Percentiles rank a stretch among this genome's conserved stretches.
Evolutionary conservation across 1,140 invertebrate genomes (phyloP).

Genomic region (Ylistrum balloti): DNA sequence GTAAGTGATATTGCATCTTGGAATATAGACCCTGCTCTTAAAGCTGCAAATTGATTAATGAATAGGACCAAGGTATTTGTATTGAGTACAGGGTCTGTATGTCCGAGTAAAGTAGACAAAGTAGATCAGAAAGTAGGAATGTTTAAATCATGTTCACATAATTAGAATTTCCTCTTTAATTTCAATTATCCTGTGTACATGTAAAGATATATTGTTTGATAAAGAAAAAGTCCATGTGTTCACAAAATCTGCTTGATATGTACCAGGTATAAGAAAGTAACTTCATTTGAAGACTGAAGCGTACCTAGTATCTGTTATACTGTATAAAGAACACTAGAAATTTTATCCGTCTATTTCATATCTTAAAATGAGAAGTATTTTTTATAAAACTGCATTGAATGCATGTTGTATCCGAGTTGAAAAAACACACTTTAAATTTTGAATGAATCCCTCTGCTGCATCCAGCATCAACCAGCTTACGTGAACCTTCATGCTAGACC

Average conservation of each 20-base stretch:
- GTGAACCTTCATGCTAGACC: not conserved
- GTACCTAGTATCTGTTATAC: no score
- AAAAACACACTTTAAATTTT: not conserved
- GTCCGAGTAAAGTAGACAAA: not conserved
- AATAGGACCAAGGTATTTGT: not conserved
- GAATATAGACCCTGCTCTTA: not conserved
- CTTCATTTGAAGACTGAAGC: no score
- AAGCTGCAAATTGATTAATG: not conserved
- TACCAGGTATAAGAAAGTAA: no score
- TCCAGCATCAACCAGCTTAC: slow-evolving; percentile 32
- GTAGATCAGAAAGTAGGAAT: not conserved
- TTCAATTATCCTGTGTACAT: no score
- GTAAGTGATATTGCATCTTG: not conserved
- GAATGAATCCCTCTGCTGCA: not conserved
- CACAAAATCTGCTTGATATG: no score
- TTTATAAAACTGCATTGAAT: not conserved
- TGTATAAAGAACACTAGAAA: no score
- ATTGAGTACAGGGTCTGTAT: not conserved
- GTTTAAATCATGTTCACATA: not conserved
- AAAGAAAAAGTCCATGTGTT: no score
- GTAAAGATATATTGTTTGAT: no score
- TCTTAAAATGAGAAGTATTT: no score
- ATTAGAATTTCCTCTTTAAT: not conserved
- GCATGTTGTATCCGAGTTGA: not conserved
- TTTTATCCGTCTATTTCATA: no score